phyloP scores from a whole-genome alignment of 2,113 vertebrate species.

The Hiodon tergisus region DNA sequence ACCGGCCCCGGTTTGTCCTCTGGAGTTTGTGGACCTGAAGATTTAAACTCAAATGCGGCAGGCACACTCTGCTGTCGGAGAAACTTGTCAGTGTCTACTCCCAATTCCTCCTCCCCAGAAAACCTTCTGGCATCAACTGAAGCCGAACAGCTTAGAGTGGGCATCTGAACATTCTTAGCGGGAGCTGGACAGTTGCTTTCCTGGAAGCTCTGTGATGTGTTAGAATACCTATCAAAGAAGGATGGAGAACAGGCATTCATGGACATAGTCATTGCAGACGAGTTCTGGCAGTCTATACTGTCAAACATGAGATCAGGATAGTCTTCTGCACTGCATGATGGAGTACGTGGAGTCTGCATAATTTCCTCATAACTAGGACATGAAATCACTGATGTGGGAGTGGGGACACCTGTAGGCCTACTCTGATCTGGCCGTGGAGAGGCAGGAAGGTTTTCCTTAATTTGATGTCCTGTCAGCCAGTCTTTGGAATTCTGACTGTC shows the following conservation, averaged over 20 bases:
- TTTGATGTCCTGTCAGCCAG: constrained; percentile 80
- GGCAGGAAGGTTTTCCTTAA: constrained; percentile 83
- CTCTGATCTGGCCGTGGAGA: constrained; percentile 89
- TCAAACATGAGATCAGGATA: constrained; percentile 88
- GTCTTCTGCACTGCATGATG: constrained; percentile 91
- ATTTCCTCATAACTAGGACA: constrained; percentile 94
- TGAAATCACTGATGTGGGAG: constrained; percentile 80
- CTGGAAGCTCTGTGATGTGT: constrained; percentile 65
- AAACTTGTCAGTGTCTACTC: constrained; percentile 76
- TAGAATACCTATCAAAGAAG: constrained; percentile 84
- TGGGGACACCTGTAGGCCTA: constrained; percentile 86
- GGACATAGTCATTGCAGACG: constrained; percentile 78
- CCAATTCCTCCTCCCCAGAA: constrained; percentile 79
- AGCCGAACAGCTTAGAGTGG: constrained; percentile 77
- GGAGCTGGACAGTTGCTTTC: constrained; percentile 83
- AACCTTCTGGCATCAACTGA: constrained; percentile 80
- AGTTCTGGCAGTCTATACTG: constrained; percentile 80
- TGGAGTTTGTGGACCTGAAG: constrained; percentile 64
- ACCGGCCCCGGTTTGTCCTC: constrained; percentile 73
- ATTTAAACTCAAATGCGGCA: constrained; percentile 61
- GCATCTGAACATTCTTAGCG: constrained; percentile 75
- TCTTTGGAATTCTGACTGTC: constrained; percentile 78
- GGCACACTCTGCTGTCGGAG: constrained; percentile 79
- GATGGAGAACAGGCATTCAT: constrained; percentile 90
- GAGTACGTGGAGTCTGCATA: constrained; percentile 92